Evolutionary conservation across 2,888 invertebrate genomes (phyloP).

Genomic region (Cephus rjabovi): DNA sequence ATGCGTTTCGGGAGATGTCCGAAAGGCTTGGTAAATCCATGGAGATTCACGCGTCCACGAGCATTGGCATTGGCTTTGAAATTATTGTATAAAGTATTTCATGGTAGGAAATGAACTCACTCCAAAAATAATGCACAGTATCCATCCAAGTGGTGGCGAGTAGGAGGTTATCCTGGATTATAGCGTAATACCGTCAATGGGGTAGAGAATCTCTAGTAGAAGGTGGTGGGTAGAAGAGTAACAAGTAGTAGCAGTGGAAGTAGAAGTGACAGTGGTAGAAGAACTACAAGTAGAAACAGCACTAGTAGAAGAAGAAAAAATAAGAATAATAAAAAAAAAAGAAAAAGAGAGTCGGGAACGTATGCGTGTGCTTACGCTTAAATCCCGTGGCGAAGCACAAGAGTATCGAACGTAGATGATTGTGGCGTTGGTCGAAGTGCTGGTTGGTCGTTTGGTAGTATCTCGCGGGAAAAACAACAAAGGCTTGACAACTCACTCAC

Average conservation of each 20-base stretch:
- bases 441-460: not conserved
- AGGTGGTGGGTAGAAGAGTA: conserved; percentile 17
- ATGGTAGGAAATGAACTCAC: conserved; percentile 51
- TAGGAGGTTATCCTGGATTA: conserved; percentile 31
- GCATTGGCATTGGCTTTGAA: not conserved
- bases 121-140: conserved; percentile 67
- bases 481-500: conserved; percentile 5
- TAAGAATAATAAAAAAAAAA: conserved; percentile 7
- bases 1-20: not conserved
- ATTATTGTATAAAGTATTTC: not conserved
- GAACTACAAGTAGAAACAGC: conserved; percentile 2
- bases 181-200: conserved; percentile 25
- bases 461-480: not conserved
- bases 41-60: not conserved
- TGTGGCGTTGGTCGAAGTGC: not conserved
- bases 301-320: not conserved
- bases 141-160: conserved; percentile 61
- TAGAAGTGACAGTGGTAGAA: conserved; percentile 7
- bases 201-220: not conserved
- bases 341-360: conserved; percentile 16
- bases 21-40: not conserved
- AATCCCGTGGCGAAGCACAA: not conserved
- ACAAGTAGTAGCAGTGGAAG: not conserved
- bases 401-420: not conserved
- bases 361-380: not conserved